Base-by-base conservation (phyloP, 35 echinoderm and acorn worm species). In the Heliocidaris erythrogramma region DNA sequence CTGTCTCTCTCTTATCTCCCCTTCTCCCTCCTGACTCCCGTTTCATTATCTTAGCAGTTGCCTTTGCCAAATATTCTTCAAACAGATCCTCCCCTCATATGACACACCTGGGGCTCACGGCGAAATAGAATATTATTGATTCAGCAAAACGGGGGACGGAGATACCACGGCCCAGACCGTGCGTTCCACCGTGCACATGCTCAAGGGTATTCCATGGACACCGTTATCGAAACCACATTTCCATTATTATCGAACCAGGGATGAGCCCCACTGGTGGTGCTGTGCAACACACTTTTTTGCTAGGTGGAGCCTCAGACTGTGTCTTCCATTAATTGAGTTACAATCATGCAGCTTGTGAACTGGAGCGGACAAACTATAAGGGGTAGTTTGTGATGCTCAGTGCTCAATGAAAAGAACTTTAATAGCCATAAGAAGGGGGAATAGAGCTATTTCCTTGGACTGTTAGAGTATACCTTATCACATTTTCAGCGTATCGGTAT, bases 61-160 rank as follows among this genome's bases (percentile, higher is more conserved):
- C 65, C 4, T 78, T 78, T 78, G 18, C 65, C 65, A n/a, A 78
- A 78, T 78, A 78, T 78, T 78, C 65, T 78, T 78, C 65, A 78
- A 78, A 78, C 65, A 24, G 65, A 24, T 24, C 65, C 65, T 78
- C 65, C 21, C 65, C 18, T 78, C 65, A 78, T 78, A 78, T 18
- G 65, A 78, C 65, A n/a, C 65, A 78, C 65, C 65, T 78, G 65
- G 65, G 65, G 65, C 65, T n/a, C 65, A 7, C 0, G 65, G 65
- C 65, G 65, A 78, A 78, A 78, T 78, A 78, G 65, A 78, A 78
- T 78, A 78, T 78, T 78, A 78, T 78, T 78, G 65, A 78, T 78
- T 78, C 65, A 21, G 65, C 65, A 78, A 78, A 78, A 78, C 17
- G 65, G 27, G 27, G 65, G 65, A 78, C n/a, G 65, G 27, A 78